Conservation (phyloP, 2,888 invertebrate genomes). For the Electrophaes corylata region DNA sequence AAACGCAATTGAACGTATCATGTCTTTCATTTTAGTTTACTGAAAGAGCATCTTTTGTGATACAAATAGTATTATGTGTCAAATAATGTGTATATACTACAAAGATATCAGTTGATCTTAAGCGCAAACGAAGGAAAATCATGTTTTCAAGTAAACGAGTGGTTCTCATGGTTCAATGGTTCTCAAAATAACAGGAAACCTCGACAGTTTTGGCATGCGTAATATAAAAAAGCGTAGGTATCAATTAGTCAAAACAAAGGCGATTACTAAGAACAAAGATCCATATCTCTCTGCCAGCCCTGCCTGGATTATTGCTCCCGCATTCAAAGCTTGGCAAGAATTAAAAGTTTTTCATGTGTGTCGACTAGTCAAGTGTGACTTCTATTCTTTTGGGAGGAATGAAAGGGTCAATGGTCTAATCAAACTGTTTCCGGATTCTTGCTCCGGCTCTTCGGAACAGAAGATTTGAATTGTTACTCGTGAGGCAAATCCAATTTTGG, state of each 20-base stretch:
- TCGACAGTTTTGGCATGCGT: neutral
- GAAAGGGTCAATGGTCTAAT: constrained; percentile 50
- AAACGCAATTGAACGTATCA: constrained; percentile 20
- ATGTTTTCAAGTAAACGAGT: constrained; percentile 3
- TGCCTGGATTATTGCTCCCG: constrained; percentile 31
- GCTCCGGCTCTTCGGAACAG: constrained; percentile 18
- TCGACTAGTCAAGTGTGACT: constrained; percentile 38
- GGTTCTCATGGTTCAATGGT: too few relatives aligned
- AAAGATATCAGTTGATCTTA: neutral
- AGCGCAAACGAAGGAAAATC: neutral
- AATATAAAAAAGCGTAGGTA: neutral
- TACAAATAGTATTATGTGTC: constrained; percentile 18
- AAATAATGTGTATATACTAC: constrained; percentile 8
- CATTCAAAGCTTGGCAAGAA: constrained; percentile 45
- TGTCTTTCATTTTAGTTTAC: constrained; percentile 22
- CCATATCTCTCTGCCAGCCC: constrained; percentile 27
- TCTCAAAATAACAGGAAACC: neutral
- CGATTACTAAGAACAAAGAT: constrained; percentile 6
- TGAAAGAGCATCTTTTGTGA: constrained; percentile 32
- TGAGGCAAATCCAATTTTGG: constrained; percentile 27
- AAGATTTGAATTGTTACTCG: constrained; percentile 21
- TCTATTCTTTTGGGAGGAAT: constrained; percentile 28
- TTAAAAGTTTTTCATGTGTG: constrained; percentile 48
- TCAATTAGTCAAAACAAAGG: constrained; percentile 8
- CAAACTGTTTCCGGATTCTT: constrained; percentile 32